Percentiles rank a stretch among this genome's conserved stretches.
Evolutionary conservation across 1,140 invertebrate species (phyloP).

Genomic region (Drosophila nigromelanica): DNA sequence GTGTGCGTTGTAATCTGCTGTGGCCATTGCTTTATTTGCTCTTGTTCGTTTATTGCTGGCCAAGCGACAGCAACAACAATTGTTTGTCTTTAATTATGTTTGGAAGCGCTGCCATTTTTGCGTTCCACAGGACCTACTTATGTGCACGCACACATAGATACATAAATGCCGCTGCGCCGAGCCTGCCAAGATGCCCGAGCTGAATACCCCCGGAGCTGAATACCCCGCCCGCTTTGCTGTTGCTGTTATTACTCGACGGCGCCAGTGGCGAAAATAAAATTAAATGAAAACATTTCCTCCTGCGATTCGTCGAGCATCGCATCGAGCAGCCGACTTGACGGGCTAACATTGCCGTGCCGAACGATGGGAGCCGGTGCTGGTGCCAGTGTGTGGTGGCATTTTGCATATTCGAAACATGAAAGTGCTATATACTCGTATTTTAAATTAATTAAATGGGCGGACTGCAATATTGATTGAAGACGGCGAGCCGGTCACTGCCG

Average conservation of each 20-base stretch:
- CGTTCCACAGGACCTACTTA: slow-evolving; percentile 65
- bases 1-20: slow-evolving; percentile 34
- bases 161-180: slow-evolving; percentile 9
- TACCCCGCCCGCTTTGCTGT: slow-evolving; percentile 24
- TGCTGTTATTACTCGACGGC: slow-evolving; percentile 67
- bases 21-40: slow-evolving; percentile 62
- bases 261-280: slow-evolving; percentile 82
- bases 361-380: neutral
- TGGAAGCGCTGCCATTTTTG: slow-evolving; percentile 73
- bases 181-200: slow-evolving; percentile 29
- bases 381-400: slow-evolving; percentile 25
- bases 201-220: slow-evolving; percentile 6
- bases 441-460: slow-evolving; percentile 73
- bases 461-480: slow-evolving; percentile 72
- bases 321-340: slow-evolving; percentile 18
- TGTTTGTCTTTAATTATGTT: slow-evolving; percentile 83
- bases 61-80: slow-evolving; percentile 48
- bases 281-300: slow-evolving; percentile 82
- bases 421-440: slow-evolving; percentile 47
- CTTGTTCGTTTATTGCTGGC: slow-evolving; percentile 59
- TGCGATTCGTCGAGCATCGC: slow-evolving; percentile 27
- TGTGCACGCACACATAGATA: slow-evolving; percentile 30
- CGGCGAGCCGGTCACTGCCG: slow-evolving; percentile 5
- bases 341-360: slow-evolving; percentile 11
- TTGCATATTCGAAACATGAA: slow-evolving; percentile 58